phyloP scores from a whole-genome alignment of 2,888 invertebrate species.

The Orchestes rusci region DNA sequence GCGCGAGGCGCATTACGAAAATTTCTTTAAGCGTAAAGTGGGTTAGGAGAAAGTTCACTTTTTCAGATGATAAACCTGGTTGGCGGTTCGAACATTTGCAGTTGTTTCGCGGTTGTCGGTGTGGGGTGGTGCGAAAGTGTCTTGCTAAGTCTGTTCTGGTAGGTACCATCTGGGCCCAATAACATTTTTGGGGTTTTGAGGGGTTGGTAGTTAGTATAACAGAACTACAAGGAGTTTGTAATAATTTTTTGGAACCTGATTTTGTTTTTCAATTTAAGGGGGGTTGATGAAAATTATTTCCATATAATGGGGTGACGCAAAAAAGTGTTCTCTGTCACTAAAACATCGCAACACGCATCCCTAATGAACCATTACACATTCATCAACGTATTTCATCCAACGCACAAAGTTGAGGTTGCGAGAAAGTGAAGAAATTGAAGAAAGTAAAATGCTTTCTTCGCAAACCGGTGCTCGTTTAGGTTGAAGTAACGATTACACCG shows the following conservation, averaged over 20 bases:
- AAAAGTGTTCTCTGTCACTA: too few species aligned
- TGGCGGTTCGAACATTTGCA: conserved; percentile 34
- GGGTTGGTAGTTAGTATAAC: background rate
- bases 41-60: conserved; percentile 44
- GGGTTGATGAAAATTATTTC: background rate
- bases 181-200: too few species aligned
- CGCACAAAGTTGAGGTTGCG: conserved; percentile 14
- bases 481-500: background rate
- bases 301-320: too few species aligned
- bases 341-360: background rate
- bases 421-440: conserved; percentile 33
- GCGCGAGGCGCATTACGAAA: too few species aligned
- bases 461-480: background rate
- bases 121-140: too few species aligned
- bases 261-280: too few species aligned
- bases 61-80: conserved; percentile 38
- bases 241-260: background rate
- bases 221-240: background rate
- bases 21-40: conserved; percentile 34
- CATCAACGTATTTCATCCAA: too few species aligned
- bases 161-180: too few species aligned
- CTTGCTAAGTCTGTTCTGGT: too few species aligned
- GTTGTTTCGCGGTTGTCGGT: conserved; percentile 30
- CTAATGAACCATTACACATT: too few species aligned
- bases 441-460: conserved; percentile 36